A percentile compares a stretch with the other conserved stretches of the same genome.
phyloP scores from a whole-genome alignment of 1,140 invertebrate genomes.

The Ostrea denselamellosa region DNA sequence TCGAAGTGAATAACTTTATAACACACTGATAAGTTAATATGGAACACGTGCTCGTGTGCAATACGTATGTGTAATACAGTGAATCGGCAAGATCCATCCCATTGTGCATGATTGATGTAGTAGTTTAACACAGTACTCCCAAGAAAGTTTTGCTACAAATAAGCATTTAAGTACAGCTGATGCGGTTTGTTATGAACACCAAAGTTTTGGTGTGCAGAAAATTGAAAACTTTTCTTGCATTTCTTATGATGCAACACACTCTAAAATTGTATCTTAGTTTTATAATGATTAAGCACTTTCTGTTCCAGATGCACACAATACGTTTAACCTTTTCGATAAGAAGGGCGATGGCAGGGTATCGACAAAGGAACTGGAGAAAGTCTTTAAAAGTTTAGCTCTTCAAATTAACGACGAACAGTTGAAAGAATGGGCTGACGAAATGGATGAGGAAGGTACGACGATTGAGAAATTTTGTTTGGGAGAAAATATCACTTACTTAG shows the following conservation, averaged over 20 bases:
- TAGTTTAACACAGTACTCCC: too few species aligned
- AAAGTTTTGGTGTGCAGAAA: too few species aligned
- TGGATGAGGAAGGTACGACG: constrained; percentile 77
- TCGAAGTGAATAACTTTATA: background rate
- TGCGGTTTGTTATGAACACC: too few species aligned
- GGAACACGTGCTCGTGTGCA: background rate
- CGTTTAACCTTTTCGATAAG: constrained; percentile 76
- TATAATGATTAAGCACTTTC: background rate
- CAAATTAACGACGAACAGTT: constrained; percentile 74
- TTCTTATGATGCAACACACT: too few species aligned
- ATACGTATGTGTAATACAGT: background rate
- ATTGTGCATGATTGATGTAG: background rate
- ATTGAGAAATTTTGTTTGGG: background rate
- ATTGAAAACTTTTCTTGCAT: too few species aligned
- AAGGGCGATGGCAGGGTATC: constrained; percentile 73
- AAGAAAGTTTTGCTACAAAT: too few species aligned
- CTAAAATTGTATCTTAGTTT: too few species aligned
- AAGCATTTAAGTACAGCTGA: too few species aligned
- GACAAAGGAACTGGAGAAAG: constrained; percentile 76
- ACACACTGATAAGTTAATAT: background rate
- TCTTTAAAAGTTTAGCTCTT: constrained; percentile 74
- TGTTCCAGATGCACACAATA: constrained; percentile 74
- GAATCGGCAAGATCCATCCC: background rate
- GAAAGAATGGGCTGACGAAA: constrained; percentile 76
- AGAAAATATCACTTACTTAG: background rate